A percentile compares a stretch with the other conserved stretches of the same genome.
Conservation (phyloP, 2,888 invertebrate species). For the Gastracanthus pulcherrimus region DNA sequence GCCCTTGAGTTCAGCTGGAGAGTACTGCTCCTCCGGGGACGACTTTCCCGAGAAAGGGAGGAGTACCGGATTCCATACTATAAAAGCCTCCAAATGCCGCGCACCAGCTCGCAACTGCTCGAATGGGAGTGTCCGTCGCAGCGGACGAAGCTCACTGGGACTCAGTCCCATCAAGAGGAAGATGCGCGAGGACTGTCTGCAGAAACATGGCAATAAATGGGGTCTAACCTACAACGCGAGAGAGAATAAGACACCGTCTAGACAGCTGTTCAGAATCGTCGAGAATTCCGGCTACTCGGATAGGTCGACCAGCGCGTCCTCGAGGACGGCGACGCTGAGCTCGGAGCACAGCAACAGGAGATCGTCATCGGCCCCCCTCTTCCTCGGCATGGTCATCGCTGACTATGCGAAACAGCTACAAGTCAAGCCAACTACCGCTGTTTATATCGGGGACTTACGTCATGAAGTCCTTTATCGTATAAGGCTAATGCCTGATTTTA, state of each 20-base stretch:
- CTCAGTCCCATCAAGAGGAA: slow-evolving; percentile 64
- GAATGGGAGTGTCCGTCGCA: background rate
- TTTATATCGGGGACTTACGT: background rate
- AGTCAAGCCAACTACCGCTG: background rate
- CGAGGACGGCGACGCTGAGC: background rate
- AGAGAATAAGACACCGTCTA: background rate
- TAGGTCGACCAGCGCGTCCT: slow-evolving; percentile 50
- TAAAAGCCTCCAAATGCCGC: slow-evolving; percentile 51
- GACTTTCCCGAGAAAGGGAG: slow-evolving; percentile 60
- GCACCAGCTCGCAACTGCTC: slow-evolving; percentile 64
- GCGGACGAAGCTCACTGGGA: slow-evolving; percentile 56
- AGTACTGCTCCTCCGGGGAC: slow-evolving; percentile 5
- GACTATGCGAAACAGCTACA: background rate
- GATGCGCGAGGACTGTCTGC: slow-evolving; percentile 22
- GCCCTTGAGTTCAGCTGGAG: background rate
- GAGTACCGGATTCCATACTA: slow-evolving; percentile 65
- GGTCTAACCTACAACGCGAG: background rate
- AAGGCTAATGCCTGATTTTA: too few species aligned
- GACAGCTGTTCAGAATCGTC: slow-evolving; percentile 59
- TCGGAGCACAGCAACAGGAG: background rate
- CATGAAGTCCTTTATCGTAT: background rate
- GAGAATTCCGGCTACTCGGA: slow-evolving; percentile 69
- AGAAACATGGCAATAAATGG: background rate
- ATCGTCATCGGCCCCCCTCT: background rate
- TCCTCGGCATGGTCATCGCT: background rate